Percentiles rank a stretch among this genome's conserved stretches.
Evolutionary conservation across 2,888 invertebrate genomes (phyloP).

Genomic region (Taphrorychus bicolor): DNA sequence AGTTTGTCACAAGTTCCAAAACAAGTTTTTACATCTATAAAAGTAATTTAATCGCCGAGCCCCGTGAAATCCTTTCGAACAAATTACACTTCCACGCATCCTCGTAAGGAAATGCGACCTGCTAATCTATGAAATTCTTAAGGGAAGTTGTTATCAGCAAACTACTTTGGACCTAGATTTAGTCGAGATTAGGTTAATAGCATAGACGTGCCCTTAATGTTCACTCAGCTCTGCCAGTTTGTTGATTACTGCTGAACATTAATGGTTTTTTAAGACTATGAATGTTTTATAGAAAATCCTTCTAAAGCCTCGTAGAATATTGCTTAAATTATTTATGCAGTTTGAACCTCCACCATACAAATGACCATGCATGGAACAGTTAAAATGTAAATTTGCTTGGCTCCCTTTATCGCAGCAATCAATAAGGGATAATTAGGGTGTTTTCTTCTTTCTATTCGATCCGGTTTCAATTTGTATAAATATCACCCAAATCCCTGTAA

Average conservation of each 20-base stretch:
- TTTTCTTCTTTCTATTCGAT: slow-evolving; percentile 22
- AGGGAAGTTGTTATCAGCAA: slow-evolving; percentile 33
- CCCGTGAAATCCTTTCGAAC: slow-evolving; percentile 1
- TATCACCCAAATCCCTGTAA: slow-evolving; percentile 24
- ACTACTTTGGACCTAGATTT: slow-evolving; percentile 32
- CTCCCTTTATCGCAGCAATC: slow-evolving; percentile 16
- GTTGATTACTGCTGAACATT: slow-evolving; percentile 26
- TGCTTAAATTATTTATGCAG: background rate
- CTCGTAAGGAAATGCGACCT: slow-evolving; percentile 20
- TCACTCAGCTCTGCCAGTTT: slow-evolving; percentile 26
- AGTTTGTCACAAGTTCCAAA: slow-evolving; percentile 4
- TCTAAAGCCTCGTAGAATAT: background rate
- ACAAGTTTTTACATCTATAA: background rate
- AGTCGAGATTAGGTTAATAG: slow-evolving; percentile 35
- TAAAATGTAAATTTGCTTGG: background rate
- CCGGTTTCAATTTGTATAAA: slow-evolving; percentile 29
- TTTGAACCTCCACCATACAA: background rate
- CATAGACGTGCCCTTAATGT: slow-evolving; percentile 34
- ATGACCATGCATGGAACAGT: background rate
- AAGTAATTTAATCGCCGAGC: background rate
- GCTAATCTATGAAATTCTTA: slow-evolving; percentile 29
- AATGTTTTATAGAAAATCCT: background rate
- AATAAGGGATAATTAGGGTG: slow-evolving; percentile 25
- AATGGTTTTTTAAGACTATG: slow-evolving; percentile 5
- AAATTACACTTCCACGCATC: slow-evolving; percentile 1